Evolutionary conservation across 1,140 invertebrate species (phyloP).

Genomic region (Aphis craccivora): DNA sequence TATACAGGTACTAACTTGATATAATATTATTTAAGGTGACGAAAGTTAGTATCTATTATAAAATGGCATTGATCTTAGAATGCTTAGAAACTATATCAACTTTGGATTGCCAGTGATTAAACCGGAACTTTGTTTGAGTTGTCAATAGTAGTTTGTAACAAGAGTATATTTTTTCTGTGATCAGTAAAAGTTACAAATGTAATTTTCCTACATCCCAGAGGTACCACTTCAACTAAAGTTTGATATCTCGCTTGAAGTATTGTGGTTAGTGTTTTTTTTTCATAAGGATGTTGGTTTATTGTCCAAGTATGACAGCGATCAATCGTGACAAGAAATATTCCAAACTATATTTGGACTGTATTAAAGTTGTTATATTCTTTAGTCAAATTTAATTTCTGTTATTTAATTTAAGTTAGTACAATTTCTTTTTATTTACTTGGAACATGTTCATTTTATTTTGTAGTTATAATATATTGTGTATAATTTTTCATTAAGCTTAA

Average conservation of each 20-base stretch:
- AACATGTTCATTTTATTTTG: neutral
- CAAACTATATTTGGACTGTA: neutral
- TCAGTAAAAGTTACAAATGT: conserved; percentile 10
- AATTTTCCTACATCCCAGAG: neutral
- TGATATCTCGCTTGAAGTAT: neutral
- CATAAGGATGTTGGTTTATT: neutral
- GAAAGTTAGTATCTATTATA: neutral
- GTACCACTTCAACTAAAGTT: neutral
- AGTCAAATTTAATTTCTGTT: neutral
- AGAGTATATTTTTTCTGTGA: neutral
- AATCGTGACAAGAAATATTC: neutral
- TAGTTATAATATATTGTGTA: neutral
- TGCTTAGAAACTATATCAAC: neutral
- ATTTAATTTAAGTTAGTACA: neutral
- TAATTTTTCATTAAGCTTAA: too few relatives aligned
- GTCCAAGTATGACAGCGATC: neutral
- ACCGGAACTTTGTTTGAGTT: neutral
- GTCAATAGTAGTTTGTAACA: neutral
- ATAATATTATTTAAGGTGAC: too few relatives aligned
- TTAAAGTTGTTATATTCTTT: neutral
- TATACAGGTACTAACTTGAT: too few relatives aligned
- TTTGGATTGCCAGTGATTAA: neutral
- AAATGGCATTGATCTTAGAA: neutral
- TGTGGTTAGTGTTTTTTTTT: neutral
- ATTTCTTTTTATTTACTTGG: neutral